These are phyloP conservation scores for Leguminivora glycinivorella DNA, from an alignment of 1,140 invertebrate species.

Conservation along the genomic window DNA sequence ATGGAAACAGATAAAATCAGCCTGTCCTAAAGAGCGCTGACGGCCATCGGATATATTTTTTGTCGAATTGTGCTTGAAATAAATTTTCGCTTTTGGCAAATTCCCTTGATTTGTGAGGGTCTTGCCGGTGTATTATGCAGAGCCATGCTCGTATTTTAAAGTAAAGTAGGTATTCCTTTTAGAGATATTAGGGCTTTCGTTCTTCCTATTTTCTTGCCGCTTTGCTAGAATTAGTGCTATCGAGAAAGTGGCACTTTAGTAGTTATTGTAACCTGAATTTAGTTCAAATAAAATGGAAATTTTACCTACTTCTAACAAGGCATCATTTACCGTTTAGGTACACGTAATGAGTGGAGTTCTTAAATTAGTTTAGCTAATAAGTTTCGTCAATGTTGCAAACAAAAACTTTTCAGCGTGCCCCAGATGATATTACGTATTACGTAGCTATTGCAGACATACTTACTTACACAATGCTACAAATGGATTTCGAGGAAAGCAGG, in stretches of 20 bases:
- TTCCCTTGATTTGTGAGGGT: slow-evolving; percentile 29
- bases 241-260: not conserved
- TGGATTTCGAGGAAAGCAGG: slow-evolving; percentile 46
- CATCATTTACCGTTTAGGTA: not conserved
- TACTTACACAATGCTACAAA: slow-evolving; percentile 48
- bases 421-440: not conserved
- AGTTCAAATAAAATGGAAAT: not conserved
- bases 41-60: slow-evolving; percentile 25
- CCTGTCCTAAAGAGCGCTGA: slow-evolving; percentile 6
- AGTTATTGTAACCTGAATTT: not conserved
- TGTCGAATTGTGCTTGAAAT: slow-evolving; percentile 27
- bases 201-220: not conserved
- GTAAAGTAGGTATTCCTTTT: slow-evolving; percentile 15
- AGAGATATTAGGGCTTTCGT: not conserved
- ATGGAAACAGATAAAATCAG: slow-evolving; percentile 26
- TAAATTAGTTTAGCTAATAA: not conserved
- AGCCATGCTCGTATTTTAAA: slow-evolving; percentile 15
- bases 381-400: not conserved
- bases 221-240: not conserved
- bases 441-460: slow-evolving; percentile 28
- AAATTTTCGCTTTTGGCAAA: slow-evolving; percentile 22
- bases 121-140: slow-evolving; percentile 21
- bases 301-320: not conserved
- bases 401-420: slow-evolving; percentile 7
- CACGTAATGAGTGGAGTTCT: not conserved